phyloP scores from a whole-genome alignment of 1,140 invertebrate genomes.

The Sycophaga agraensis region DNA sequence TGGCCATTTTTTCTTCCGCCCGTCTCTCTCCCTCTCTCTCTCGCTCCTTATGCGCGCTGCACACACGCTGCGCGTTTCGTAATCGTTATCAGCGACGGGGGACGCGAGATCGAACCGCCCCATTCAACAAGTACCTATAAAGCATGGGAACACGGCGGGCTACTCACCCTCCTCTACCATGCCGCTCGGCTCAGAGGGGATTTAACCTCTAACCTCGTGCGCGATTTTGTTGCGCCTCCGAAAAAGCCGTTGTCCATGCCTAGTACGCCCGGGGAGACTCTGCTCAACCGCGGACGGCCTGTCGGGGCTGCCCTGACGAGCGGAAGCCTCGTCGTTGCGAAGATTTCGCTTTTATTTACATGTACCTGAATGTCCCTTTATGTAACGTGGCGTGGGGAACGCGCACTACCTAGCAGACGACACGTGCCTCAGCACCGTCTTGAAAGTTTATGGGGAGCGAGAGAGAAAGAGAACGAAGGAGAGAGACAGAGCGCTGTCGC shows the following conservation, averaged over 20 bases:
- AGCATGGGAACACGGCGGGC: no score
- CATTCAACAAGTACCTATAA: conserved; percentile 52
- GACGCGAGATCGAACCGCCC: no score
- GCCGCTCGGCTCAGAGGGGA: no score
- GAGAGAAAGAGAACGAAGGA: no score
- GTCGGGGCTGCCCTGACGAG: no score
- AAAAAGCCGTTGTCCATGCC: no score
- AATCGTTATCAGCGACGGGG: conserved; percentile 56
- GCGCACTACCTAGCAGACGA: conserved; percentile 18
- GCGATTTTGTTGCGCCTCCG: no score
- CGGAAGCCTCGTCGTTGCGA: no score
- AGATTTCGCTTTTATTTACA: conserved; percentile 18
- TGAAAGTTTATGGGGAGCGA: background rate
- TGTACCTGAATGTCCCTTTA: background rate
- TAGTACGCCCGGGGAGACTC: background rate
- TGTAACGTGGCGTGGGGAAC: background rate
- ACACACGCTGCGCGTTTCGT: conserved; percentile 44
- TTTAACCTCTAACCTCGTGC: no score
- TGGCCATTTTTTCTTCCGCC: conserved; percentile 54
- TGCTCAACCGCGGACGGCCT: no score
- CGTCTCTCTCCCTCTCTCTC: background rate
- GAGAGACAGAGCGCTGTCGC: no score
- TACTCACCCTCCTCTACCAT: no score
- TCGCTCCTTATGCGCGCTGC: conserved; percentile 24
- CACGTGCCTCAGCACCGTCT: background rate